Conservation (phyloP, 2,113 vertebrate species). For the Tyto alba region DNA sequence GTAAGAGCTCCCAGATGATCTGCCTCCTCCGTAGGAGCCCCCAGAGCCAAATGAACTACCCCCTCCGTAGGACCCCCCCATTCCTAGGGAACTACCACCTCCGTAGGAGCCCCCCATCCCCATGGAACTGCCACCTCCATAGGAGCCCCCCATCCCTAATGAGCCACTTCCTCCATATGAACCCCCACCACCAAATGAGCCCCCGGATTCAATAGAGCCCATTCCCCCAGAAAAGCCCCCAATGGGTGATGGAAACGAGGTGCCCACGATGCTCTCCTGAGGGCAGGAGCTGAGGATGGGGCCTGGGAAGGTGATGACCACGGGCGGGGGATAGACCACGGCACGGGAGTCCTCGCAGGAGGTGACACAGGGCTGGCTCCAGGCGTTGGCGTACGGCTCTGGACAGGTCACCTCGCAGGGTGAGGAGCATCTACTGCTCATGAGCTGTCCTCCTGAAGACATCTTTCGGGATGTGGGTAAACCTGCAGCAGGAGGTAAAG, state of each 20-base stretch:
- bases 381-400: accelerated
- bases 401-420: not conserved
- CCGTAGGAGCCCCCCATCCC: not conserved
- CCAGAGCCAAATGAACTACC: not conserved
- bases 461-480: not conserved
- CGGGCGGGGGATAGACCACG: not conserved
- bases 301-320: not conserved
- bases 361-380: not conserved
- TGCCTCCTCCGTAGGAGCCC: not conserved
- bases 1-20: not conserved
- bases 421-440: not conserved
- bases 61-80: not conserved
- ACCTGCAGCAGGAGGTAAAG: not conserved
- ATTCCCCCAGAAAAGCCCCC: not conserved
- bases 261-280: not conserved
- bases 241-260: not conserved
- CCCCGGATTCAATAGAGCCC: not conserved
- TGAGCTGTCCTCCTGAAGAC: not conserved
- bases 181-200: not conserved
- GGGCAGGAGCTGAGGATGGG: not conserved
- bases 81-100: not conserved
- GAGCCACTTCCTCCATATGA: not conserved
- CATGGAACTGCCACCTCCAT: accelerated
- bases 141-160: not conserved
- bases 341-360: not conserved